Base-by-base conservation (phyloP, 2,888 invertebrate genomes). In the Pimpla rufipes region DNA sequence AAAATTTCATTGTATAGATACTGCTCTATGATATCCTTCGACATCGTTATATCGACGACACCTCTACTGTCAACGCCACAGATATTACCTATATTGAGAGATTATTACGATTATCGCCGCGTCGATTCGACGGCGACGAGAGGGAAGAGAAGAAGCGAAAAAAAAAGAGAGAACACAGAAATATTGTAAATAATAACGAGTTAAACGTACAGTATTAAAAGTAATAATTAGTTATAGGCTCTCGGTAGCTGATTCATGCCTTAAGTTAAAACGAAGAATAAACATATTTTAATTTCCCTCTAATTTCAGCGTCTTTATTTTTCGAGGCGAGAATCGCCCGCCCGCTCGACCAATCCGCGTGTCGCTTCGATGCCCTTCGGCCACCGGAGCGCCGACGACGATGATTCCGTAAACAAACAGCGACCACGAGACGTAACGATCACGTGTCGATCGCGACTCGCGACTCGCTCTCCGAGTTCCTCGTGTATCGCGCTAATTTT, bases 141-240 rank as follows among this genome's bases (percentile, higher is more conserved):
- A 37, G 18, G 57, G 59, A 21, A 87, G 81, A 79, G 76, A 82
- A 87, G 87, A 85, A 66, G 57, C 1, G n/a, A 59, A 40, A 40
- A 55, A 80, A 40, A 42, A 29, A 47, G 23, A 13, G 16, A 82
- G 50, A 42, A 23, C 68, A 66, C 74, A 82, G 86, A 88, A 86
- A 71, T 89, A 88, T 87, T 92, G 92, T 93, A 92, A 89, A 93
- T 92, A 92, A 90, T 91, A 62, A 62, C 84, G 90, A 90, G 89
- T 90, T 91, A 90, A 91, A 89, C 84, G 88, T 88, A 90, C 93
- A 93, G 93, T 93, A 93, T 93, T 93, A 93, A 89, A 88, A 92
- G 87, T 92, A 91, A 91, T 91, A 91, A 91, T 88, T 91, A 91
- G 90, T 84, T 71, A 87, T 90, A 91, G 87, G 86, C 85, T 89